Evolutionary conservation across 2,888 invertebrate genomes (phyloP), one percentile per base, ranked within the genome.

Genomic region (Heliconius aoede): DNA sequence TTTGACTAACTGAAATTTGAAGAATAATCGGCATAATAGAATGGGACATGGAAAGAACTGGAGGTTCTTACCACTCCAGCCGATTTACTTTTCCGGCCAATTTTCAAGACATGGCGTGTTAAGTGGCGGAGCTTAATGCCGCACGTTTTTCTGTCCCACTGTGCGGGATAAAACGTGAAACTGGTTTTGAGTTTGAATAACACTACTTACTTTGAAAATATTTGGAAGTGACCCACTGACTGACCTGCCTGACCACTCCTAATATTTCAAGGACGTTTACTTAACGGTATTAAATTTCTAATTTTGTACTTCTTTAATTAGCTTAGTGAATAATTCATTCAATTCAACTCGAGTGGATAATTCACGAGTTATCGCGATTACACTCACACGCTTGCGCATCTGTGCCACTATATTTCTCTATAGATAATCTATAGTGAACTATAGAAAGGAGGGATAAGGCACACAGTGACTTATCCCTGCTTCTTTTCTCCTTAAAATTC

Each of bases 161-260:
- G n/a, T n/a, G n/a, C n/a, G n/a, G n/a, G n/a, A n/a, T n/a, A n/a
- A n/a, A n/a, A n/a, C n/a, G n/a, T n/a, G n/a, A n/a, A n/a, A n/a
- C n/a, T n/a, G n/a, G n/a, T n/a, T n/a, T n/a, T n/a, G 51, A 40
- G 4, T 21, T 24, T 24, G 60, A 55, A 24, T 36, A 71, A 32
- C 32, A 58, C 21, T 40, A 40, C n/a, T 7, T 36, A 46, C 24
- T 58, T 24, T 73, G 68, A 62, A 69, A 46, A 58, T 55, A 64
- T 69, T 69, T 28, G 65, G 67, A 76, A 74, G 76, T 76, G 83
- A 80, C 84, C 84, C 72, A 84, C 82, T 85, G 55, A 55, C 55
- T 9, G 55, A n/a, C 55, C n/a, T n/a, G 55, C n/a, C 55, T n/a
- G 62, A 82, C 80, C 80, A 62, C 67, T 51, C 62, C 76, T 74